These are phyloP conservation scores for Polia nebulosa DNA, from an alignment of 2,888 invertebrate genomes.

Conservation along the genomic window DNA sequence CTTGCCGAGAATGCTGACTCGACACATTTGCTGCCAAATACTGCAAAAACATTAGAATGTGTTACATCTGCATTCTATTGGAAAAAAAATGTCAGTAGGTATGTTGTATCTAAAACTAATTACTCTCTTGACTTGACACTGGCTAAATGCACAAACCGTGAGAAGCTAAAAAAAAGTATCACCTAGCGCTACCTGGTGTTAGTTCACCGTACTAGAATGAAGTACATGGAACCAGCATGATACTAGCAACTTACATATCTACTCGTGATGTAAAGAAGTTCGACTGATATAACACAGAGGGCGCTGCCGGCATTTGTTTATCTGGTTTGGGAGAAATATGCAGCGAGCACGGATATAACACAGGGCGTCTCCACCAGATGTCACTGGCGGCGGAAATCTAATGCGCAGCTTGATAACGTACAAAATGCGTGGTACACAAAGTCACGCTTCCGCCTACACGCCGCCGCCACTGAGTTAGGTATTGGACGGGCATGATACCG, in stretches of 20 bases:
- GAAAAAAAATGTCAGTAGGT: too few species aligned
- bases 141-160: too few species aligned
- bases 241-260: too few species aligned
- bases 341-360: background rate
- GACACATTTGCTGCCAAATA: too few species aligned
- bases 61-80: too few species aligned
- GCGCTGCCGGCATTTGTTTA: slow-evolving; percentile 9
- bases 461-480: slow-evolving; percentile 49
- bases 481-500: slow-evolving; percentile 66
- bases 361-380: slow-evolving; percentile 43
- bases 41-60: too few species aligned
- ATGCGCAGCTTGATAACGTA: slow-evolving; percentile 58
- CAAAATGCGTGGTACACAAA: slow-evolving; percentile 61
- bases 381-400: slow-evolving; percentile 34
- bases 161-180: slow-evolving; percentile 10
- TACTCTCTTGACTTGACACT: too few species aligned
- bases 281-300: slow-evolving; percentile 19
- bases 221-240: background rate
- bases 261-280: too few species aligned
- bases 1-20: too few species aligned
- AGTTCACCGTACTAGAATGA: background rate
- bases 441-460: slow-evolving; percentile 68
- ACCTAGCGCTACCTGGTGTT: background rate
- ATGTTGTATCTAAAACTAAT: too few species aligned
- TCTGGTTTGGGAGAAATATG: background rate